Evolutionary conservation across 2,888 invertebrate species (phyloP), one percentile per base, ranked within the genome.

Genomic region (Temnothorax ravouxi): DNA sequence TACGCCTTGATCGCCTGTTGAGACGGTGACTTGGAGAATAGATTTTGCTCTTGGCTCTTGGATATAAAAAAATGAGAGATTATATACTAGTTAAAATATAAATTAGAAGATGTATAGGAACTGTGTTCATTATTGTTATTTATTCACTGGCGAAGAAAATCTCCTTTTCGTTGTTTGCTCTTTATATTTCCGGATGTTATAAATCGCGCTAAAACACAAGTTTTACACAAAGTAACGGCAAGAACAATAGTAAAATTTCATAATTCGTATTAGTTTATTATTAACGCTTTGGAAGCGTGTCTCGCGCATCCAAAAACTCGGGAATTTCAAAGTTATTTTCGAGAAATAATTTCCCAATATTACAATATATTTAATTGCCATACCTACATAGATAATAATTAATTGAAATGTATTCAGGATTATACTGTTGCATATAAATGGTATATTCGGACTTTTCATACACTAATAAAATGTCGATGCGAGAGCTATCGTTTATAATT

Each of bases 1-100:
- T 91, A 91, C 81, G 83, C 11, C 59, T 76, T 80, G 85, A 88
- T 89, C 89, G 84, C 61, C 66, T 76, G 75, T 71, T 66, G 88
- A 87, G 85, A 85, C 83, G 79, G 83, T 83, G 86, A 86, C 86
- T 88, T 34, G 85, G 74, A 84, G 84, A 82, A 75, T 85, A 84
- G 85, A 86, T 84, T 84, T 34, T 71, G 88, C 83, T 86, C 82
- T 80, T 88, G 86, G 66, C 84, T 67, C 56, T 76, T 56, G 69
- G 72, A 81, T 66, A 15, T 47, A 44, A 25, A 66, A 66, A 29
- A 29, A 29, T 29, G 3, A 29, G 29, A 29, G 29, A 29, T n/a
- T n/a, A n/a, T n/a, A n/a, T n/a, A n/a, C n/a, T n/a, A 25, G 25
- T 25, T 25, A 29, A 29, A 29, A 29, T 29, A 29, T 29, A 29